Base-by-base conservation (phyloP, 2,797 vertebrate species). In the Ctenosaura bakeri region DNA sequence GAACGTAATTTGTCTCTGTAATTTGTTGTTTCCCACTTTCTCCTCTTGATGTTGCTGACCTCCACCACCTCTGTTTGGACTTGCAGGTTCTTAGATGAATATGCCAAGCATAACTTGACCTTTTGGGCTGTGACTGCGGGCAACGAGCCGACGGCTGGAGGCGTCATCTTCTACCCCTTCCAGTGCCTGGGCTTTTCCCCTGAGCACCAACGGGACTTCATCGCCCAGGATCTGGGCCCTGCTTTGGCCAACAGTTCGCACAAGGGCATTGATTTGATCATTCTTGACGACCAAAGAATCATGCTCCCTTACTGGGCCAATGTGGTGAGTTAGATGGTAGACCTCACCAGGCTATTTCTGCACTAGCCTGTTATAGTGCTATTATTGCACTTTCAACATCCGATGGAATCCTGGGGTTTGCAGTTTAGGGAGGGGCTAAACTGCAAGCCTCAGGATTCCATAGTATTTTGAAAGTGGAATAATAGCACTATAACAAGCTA, bases 41-140 rank as follows among this genome's bases (percentile, higher is more conserved):
- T 22, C 46, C 46, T 16, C 12, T 16, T 14, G 9, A 1, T 6
- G 29, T 10, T 8, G 38, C 62, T 76, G 35, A 76, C 10, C 0
- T 32, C 18, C 29, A 1, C 22, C 0, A 0, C 8, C 16, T 0
- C n/a, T 26, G 1, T 22, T 50, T 35, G 14, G 7, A 1, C 38
- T 14, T 0, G 0, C 95, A 99, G 99, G 95, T 99, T 99, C 96
- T 96, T 99, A 91, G 98, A 99, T 3, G 98, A 98, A 88, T 99
- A 99, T 0, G 97, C 97, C 56, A 98, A 98, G 92, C 83, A 98
- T 94, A 98, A 98, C 93, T 83, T 99, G 95, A 98, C 96, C 54
- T 99, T 99, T 97, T 99, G 99, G 99, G 99, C 98, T 0, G 66
- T 99, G 95, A 99, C 99, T 0, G 98, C 98, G 0, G 98, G 99